Evolutionary conservation across 2,113 vertebrate species (phyloP).

Genomic region (Corynorhinus townsendii): DNA sequence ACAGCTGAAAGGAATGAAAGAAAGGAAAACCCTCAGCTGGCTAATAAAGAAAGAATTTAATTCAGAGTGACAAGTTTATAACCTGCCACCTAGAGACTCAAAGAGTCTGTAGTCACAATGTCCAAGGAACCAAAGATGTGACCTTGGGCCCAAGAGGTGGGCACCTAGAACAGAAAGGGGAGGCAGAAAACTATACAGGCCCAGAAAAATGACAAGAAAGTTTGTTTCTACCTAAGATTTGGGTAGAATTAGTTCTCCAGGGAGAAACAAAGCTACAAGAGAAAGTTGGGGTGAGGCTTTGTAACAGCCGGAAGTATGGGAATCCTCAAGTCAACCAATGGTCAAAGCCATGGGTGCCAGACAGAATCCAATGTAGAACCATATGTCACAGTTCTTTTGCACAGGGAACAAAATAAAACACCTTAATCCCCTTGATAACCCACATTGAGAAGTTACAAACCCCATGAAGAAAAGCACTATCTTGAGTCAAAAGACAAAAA

Average conservation of each 20-base stretch:
- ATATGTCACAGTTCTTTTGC: neutral
- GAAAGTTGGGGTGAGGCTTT: neutral
- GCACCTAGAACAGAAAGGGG: neutral
- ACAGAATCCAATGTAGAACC: neutral
- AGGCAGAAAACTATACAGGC: neutral
- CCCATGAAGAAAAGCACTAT: neutral
- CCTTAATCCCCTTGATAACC: too few species aligned
- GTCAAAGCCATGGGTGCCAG: neutral
- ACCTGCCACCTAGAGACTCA: neutral
- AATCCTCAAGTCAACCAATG: neutral
- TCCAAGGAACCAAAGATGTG: neutral
- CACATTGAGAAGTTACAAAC: neutral
- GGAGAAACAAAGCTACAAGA: neutral
- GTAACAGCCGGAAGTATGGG: neutral
- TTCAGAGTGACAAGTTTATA: neutral
- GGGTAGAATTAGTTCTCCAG: neutral
- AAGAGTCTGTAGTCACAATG: neutral
- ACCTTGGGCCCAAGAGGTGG: neutral
- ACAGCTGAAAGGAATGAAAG: neutral
- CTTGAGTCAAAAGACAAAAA: neutral
- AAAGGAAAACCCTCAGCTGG: neutral
- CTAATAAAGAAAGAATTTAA: neutral
- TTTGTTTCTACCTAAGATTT: fast-evolving
- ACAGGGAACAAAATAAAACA: neutral
- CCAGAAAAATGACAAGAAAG: neutral